Evolutionary conservation across 1,140 invertebrate species (phyloP), one percentile per base, ranked within the genome.

Genomic region (Leptinotarsa defecta): DNA sequence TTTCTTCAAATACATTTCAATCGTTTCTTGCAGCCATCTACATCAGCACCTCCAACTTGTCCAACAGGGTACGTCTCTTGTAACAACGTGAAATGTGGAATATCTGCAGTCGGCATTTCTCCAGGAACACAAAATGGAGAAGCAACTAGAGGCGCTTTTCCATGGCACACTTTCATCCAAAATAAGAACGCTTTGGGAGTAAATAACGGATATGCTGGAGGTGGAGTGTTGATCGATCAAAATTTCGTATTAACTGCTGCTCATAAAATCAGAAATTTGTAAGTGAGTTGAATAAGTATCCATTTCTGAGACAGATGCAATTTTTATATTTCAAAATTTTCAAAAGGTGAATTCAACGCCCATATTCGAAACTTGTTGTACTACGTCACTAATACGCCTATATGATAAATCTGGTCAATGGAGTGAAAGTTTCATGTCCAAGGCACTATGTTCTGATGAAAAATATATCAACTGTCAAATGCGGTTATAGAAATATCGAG

Each of bases 171-270:
- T 5, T 83, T 77, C 71, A 19, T 83, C 2, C 75, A 74, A 20
- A 81, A 82, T 76, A 72, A 64, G 5, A 48, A 17, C 4, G 34
- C 24, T 8, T 71, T 72, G 24, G 67, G 19, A 19, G 62, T 72
- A 1, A 79, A 78, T 68, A 82, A 80, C 22, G 79, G 79, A 48
- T 82, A 83, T 67, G 79, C 78, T 19, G 82, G 82, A 48, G 78
- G 78, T 20, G 82, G 82, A 13, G 81, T 83, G n/a, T 72, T 83
- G 20, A 63, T 83, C 13, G 78, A 81, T 77, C 74, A 73, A 19
- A 74, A 78, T 48, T 69, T 75, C 61, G 81, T 83, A 13, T 57
- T 83, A 48, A 83, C 82, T 13, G 82, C 82, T 48, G 82, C 82
- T 6, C 82, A 83, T 71, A 83, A 83, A 79, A 77, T 83, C 13